Base-by-base conservation (phyloP, 2,888 invertebrate genomes). In the Rhogogaster chlorosoma region DNA sequence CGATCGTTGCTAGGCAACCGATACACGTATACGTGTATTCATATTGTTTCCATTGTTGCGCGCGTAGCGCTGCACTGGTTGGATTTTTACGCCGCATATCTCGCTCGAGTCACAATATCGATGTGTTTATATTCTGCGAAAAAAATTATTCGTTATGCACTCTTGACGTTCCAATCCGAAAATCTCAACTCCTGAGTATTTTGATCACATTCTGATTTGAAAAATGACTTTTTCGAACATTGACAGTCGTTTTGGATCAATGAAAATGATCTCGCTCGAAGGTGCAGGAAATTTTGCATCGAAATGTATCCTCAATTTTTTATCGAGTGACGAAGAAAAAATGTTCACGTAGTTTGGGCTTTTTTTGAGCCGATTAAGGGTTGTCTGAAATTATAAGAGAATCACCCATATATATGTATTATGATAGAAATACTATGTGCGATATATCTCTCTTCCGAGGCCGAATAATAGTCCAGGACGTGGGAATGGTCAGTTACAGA, bases 401-500 rank as follows among this genome's bases (percentile, higher is more conserved):
- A 42, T 42, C 38, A 10, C 0, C 38, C 38, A 42, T 42, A 42
- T 42, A 42, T 42, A 42, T 38, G 6, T 38, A 38, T 38, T 38
- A 38, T 38, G 38, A 6, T 38, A 38, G 1, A 42, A 42, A 42
- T 42, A 42, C 42, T 42, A 61, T 7, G 10, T 22, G 61, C 22
- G 26, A 26, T n/a, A n/a, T n/a, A n/a, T n/a, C n/a, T 61, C 12
- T 61, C 57, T 61, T 2, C 2, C 5, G 15, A 67, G 15, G 29
- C 2, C 22, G 73, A 22, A 73, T 10, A 22, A 45, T 49, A 57
- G 18, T 9, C 5, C 49, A 38, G 85, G 85, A 86, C 78, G 86
- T 89, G 88, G 88, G 89, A 87, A 88, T 88, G 90, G 90, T 90
- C 90, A 89, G 90, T 89, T 89, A 89, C 73, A 57, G 64, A 38